Base-by-base conservation (phyloP, 2,797 vertebrate species). In the Trichosurus vulpecula region DNA sequence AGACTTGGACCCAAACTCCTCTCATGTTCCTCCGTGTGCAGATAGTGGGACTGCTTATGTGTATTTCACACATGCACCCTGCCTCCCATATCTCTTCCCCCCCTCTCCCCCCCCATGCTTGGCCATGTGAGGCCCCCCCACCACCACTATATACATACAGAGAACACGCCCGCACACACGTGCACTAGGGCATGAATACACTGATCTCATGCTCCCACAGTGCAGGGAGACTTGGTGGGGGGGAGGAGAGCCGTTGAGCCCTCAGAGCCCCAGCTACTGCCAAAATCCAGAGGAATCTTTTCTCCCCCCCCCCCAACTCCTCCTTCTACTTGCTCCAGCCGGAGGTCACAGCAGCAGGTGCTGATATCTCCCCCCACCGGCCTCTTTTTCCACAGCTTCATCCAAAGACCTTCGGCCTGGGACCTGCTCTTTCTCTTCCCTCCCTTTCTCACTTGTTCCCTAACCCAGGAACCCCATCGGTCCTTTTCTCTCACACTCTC, bases 341-440 rank as follows among this genome's bases (percentile, higher is more conserved):
- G n/a, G 98, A 98, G 98, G 98, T 98, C 93, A 96, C 96, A 5
- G 96, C 97, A 98, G 98, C 98, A 99, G 98, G 98, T 99, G 98
- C 97, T 97, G 98, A 98, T 98, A 98, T 94, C 94, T 94, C 4
- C 87, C 74, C 94, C 92, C 90, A 91, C 90, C 95, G 29, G 92
- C 96, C 95, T 97, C 56, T 98, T 98, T 97, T 97, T 98, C 96
- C 97, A 97, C 93, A 97, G 55, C 91, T 61, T 97, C 95, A 90
- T 97, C 97, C 97, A 98, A 96, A 52, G n/a, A 41, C 95, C 74
- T 94, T 51, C 96, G 96, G 97, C 96, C 97, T 58, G 96, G 96
- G 96, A 94, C 96, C 94, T 3, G 35, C 93, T 95, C 81, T 57
- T 54, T 35, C 93, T 89, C 57, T 91, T 93, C 97, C 89, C 90